Conservation (phyloP, 2,888 invertebrate species). For the Tenthredo amoena region DNA sequence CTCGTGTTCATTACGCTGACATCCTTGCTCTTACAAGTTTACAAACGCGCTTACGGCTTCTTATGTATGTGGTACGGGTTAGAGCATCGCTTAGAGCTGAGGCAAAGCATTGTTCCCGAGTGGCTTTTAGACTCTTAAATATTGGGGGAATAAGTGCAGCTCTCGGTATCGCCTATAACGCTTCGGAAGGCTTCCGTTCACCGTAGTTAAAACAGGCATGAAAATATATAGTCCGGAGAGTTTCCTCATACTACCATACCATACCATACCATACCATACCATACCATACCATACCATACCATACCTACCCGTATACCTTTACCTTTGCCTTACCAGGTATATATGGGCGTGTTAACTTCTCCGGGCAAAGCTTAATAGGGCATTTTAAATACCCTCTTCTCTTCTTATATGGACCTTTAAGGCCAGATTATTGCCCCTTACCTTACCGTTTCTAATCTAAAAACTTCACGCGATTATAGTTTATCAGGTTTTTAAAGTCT, state of each 20-base stretch:
- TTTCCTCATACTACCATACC: neutral
- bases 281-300: too few relatives aligned
- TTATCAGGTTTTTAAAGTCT: neutral
- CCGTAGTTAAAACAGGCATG: neutral
- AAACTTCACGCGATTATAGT: neutral
- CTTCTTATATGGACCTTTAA: constrained; percentile 22
- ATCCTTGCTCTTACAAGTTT: constrained; percentile 57
- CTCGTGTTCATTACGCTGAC: constrained; percentile 71
- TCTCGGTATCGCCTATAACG: neutral
- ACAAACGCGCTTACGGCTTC: constrained; percentile 9
- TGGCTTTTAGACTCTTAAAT: constrained; percentile 44
- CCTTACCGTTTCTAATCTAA: neutral
- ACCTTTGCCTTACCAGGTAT: constrained; percentile 9
- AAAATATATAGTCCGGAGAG: constrained; percentile 37
- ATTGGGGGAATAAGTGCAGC: constrained; percentile 30
- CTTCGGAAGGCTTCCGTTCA: neutral
- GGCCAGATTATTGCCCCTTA: neutral
- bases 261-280: too few relatives aligned
- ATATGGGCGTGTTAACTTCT: constrained; percentile 13
- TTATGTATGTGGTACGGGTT: constrained; percentile 17
- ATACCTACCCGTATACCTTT: too few relatives aligned
- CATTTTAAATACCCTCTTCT: constrained; percentile 48
- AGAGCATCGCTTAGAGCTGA: neutral
- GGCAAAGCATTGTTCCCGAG: constrained; percentile 40
- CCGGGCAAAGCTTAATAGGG: constrained; percentile 36